Evolutionary conservation across 2,888 invertebrate genomes (phyloP), one percentile per base, ranked within the genome.

Genomic region (Rhodophaea formosa): DNA sequence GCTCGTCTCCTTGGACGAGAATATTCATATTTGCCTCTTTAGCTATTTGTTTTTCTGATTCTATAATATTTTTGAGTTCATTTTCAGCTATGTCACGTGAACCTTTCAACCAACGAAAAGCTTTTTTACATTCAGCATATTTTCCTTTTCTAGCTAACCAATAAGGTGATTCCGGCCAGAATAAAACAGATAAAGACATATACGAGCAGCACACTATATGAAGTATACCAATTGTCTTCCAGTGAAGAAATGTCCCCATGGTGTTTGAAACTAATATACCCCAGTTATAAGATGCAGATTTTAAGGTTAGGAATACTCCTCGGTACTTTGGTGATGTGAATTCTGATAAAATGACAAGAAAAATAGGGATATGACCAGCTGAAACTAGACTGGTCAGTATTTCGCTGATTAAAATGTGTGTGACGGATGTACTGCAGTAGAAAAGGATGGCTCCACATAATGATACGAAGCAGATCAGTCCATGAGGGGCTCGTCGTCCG

Each of bases 91-190:
- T 63, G 23, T 66, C 63, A 29, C 67, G 64, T 3, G 49, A 56
- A 0, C 82, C 83, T 57, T 78, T 78, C 0, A 83, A 47, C 69
- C 71, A 75, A 15, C 70, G 64, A 55, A 76, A 79, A 0, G 75
- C 64, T n/a, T 53, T 55, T 14, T 67, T 67, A 53, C 79, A 76
- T 49, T 79, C 74, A 7, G 75, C 62, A 32, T 70, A 77, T 7
- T 67, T 65, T 10, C 67, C 71, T 62, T 66, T 75, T 17, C 68
- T 78, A 0, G 80, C 81, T 8, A 83, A 59, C 82, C 81, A 83
- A 35, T 72, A 66, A 0, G 70, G 72, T 1, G 68, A 68, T 30
- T 74, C 74, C 0, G 72, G 71, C 60, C 68, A 67, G 0, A 60
- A 10, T 0, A 59, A 23, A 2, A 51, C 53, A 10, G 66, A 66